These are phyloP conservation scores for Caenorhabditis briggsae DNA, from an alignment of 1,140 invertebrate species.

Conservation along the genomic window DNA sequence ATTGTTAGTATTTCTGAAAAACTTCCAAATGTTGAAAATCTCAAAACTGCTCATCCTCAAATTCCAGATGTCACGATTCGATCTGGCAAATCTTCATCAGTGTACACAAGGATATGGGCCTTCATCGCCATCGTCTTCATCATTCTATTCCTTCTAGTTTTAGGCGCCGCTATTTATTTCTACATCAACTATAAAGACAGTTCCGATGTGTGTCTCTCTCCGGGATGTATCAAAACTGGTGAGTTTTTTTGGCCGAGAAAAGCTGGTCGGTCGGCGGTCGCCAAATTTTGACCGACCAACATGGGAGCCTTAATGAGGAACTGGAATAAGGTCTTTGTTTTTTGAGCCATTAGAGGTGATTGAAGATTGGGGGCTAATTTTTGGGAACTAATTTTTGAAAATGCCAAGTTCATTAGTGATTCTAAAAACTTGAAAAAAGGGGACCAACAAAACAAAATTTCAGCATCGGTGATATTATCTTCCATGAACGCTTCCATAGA, in stretches of 20 bases:
- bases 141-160: slow-evolving; percentile 26
- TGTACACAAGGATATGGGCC: slow-evolving; percentile 39
- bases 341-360: slow-evolving; percentile 9
- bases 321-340: neutral
- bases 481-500: slow-evolving; percentile 79
- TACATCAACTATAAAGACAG: slow-evolving; percentile 47
- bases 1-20: too few species aligned
- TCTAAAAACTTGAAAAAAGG: neutral
- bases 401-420: neutral
- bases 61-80: slow-evolving; percentile 1
- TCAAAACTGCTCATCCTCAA: too few species aligned
- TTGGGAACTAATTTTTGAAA: too few species aligned
- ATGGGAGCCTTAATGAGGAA: too few species aligned
- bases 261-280: too few species aligned
- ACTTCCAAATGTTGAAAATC: too few species aligned
- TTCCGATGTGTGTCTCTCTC: slow-evolving; percentile 70
- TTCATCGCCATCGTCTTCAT: neutral
- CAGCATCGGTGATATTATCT: slow-evolving; percentile 76
- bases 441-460: slow-evolving; percentile 54
- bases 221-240: slow-evolving; percentile 75
- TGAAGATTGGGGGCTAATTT: neutral
- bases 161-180: slow-evolving; percentile 53
- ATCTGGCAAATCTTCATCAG: neutral
- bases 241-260: neutral
- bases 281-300: too few species aligned